Evolutionary conservation across 1,140 invertebrate genomes (phyloP).

Genomic region (Nasonia giraulti): DNA sequence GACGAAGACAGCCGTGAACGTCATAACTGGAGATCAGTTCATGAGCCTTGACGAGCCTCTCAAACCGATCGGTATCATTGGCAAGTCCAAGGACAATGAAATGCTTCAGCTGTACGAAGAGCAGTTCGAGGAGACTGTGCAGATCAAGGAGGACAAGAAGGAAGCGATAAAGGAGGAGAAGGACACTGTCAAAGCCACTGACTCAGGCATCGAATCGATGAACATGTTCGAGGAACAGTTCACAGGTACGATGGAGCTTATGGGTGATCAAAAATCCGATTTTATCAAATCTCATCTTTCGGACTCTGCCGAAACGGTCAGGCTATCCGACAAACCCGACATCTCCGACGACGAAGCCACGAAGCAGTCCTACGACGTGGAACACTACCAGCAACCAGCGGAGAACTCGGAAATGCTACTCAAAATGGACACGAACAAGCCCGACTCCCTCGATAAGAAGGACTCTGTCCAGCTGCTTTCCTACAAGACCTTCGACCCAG

Average conservation of each 20-base stretch:
- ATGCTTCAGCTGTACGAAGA: slow-evolving; percentile 39
- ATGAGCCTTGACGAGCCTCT: slow-evolving; percentile 28
- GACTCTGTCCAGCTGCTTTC: slow-evolving; percentile 26
- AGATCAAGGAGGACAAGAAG: background rate
- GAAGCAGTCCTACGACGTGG: slow-evolving; percentile 27
- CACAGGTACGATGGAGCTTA: background rate
- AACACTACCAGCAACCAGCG: background rate
- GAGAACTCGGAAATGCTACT: slow-evolving; percentile 36
- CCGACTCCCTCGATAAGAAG: slow-evolving; percentile 21
- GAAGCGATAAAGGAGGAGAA: background rate
- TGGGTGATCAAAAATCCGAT: background rate
- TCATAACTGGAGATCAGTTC: slow-evolving; percentile 43
- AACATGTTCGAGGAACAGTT: background rate
- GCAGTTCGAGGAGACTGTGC: slow-evolving; percentile 27
- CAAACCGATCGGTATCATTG: background rate
- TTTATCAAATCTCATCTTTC: background rate
- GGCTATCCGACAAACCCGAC: background rate
- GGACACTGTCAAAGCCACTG: background rate
- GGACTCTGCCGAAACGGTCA: background rate
- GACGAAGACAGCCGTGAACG: slow-evolving; percentile 45
- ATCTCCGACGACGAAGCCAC: background rate
- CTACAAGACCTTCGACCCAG: slow-evolving; percentile 41
- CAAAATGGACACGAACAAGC: background rate
- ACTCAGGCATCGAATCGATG: background rate
- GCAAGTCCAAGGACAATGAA: background rate